Evolutionary conservation across 2,888 invertebrate species (phyloP).

Genomic region (Drosophila mercatorum): DNA sequence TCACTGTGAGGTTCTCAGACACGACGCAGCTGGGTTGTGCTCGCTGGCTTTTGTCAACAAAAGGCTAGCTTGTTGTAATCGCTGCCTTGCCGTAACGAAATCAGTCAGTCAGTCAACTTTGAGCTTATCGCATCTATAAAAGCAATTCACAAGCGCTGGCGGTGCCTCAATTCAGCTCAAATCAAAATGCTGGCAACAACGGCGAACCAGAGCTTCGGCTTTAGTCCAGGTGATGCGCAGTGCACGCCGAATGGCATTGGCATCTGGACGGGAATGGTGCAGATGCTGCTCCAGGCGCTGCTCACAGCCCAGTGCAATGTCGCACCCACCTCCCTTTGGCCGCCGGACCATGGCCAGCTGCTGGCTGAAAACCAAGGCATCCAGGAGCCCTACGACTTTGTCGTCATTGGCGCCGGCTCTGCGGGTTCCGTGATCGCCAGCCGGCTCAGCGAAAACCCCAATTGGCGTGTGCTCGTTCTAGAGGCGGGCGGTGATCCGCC

Average conservation of each 20-base stretch:
- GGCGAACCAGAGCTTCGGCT: background rate
- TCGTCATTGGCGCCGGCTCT: slow-evolving; percentile 85
- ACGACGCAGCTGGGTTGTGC: background rate
- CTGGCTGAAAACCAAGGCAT: slow-evolving; percentile 20
- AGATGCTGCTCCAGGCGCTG: slow-evolving; percentile 86
- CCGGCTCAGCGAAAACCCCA: slow-evolving; percentile 84
- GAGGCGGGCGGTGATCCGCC: slow-evolving; percentile 86
- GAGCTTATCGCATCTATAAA: slow-evolving; percentile 62
- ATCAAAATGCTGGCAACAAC: slow-evolving; percentile 35
- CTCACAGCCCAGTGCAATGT: slow-evolving; percentile 87
- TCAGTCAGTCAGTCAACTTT: slow-evolving; percentile 1
- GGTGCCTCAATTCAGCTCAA: slow-evolving; percentile 34
- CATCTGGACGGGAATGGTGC: slow-evolving; percentile 85
- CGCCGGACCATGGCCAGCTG: slow-evolving; percentile 84
- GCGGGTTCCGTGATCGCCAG: slow-evolving; percentile 85
- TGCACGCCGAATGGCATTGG: slow-evolving; percentile 74
- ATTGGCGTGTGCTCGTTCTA: slow-evolving; percentile 85
- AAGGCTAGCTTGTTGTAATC: slow-evolving; percentile 1
- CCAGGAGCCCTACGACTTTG: slow-evolving; percentile 83
- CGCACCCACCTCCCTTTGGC: slow-evolving; percentile 86
- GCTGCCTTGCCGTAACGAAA: background rate
- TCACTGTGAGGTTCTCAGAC: background rate
- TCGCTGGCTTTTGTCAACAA: background rate
- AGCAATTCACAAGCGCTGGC: slow-evolving; percentile 27
- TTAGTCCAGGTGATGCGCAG: slow-evolving; percentile 37